These are phyloP conservation scores for Hystrix brachyura DNA, from an alignment of 2,113 vertebrate genomes.

Conservation along the genomic window DNA sequence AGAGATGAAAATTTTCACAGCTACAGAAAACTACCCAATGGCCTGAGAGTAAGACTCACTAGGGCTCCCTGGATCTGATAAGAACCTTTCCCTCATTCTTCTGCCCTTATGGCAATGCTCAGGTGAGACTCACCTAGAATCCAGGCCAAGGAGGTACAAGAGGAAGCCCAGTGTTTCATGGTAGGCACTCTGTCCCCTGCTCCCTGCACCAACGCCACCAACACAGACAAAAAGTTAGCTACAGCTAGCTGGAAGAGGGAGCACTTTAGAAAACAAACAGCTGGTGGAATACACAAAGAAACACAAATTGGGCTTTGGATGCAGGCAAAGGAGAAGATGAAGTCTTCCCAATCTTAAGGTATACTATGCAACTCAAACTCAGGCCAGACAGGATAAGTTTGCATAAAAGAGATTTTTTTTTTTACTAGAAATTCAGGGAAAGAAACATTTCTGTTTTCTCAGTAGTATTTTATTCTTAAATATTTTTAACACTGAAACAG, in stretches of 20 bases:
- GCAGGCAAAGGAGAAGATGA: neutral
- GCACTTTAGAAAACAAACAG: conserved; percentile 8
- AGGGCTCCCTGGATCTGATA: neutral
- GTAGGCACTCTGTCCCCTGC: neutral
- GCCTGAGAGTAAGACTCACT: neutral
- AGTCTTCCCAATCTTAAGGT: neutral
- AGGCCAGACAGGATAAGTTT: neutral
- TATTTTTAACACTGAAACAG: conserved; percentile 45
- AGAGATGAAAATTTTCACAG: neutral
- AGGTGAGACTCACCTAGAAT: neutral
- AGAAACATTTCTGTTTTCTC: neutral
- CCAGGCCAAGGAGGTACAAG: neutral
- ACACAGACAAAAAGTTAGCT: conserved; percentile 20
- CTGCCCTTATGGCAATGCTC: neutral
- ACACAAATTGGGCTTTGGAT: neutral
- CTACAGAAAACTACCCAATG: neutral
- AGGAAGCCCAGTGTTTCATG: neutral
- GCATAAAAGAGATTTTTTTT: neutral
- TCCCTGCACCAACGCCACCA: neutral
- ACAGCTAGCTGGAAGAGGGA: neutral
- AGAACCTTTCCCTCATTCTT: neutral
- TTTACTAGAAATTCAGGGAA: conserved; percentile 25
- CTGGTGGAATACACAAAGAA: neutral
- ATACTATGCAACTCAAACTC: neutral
- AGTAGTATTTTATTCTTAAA: neutral